Base-by-base conservation (phyloP, 2,888 invertebrate species). In the Drosophila subsilvestris region DNA sequence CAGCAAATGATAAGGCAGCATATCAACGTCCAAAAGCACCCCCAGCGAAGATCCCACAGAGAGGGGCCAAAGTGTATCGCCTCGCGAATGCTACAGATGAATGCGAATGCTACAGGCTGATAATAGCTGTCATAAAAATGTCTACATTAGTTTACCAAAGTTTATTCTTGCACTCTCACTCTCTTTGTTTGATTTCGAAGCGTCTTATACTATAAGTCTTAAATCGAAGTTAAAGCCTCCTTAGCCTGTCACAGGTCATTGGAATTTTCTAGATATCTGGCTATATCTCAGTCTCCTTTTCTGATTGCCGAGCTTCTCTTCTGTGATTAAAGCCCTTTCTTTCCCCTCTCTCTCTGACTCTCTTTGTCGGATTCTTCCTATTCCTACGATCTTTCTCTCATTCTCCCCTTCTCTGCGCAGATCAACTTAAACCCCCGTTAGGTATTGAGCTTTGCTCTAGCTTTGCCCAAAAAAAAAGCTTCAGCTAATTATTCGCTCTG, bases 401-500 rank as follows among this genome's bases (percentile, higher is more conserved):
- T 6, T 37, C 37, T 37, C 37, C n/a, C n/a, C n/a, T 7, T 32
- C 32, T 32, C 37, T 6, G 2, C 37, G 37, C 6, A n/a, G 14
- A 37, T n/a, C 37, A n/a, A 37, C 6, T 6, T 6, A 37, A 37
- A 37, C 37, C 14, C 7, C 37, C 37, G 37, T 37, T 37, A 37
- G n/a, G 37, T n/a, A n/a, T 14, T 14, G 37, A 37, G 37, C 37
- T 37, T 37, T 37, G 37, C 37, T 2, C 7, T 2, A 37, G n/a
- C 37, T 37, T n/a, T n/a, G 37, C 37, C 37, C 37, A 37, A 37
- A 37, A n/a, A 18, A 29, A 29, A 27, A 67, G 65, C 54, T 66
- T n/a, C 37, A 42, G 66, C 68, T 66, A 66, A 66, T 66, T 66
- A 68, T n/a, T 49, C 48, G 48, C 29, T 43, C 55, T 43, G 43